These are phyloP conservation scores for Osedax fenrisi DNA, from an alignment of 2,888 invertebrate genomes.

Conservation along the genomic window DNA sequence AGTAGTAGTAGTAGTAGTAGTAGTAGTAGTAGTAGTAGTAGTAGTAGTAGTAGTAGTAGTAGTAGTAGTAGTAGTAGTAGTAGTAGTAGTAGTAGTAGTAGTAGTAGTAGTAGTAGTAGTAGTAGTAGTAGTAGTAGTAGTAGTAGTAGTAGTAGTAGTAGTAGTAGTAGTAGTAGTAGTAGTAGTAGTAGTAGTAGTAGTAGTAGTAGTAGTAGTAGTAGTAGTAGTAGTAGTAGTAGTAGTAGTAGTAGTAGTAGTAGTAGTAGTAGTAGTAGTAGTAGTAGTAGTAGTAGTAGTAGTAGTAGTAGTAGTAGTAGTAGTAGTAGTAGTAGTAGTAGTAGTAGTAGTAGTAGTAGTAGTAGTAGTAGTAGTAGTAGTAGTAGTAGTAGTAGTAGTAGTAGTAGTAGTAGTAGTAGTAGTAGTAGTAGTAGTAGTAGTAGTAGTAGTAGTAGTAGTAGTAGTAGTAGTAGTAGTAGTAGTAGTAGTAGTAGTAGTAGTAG, in stretches of 20 bases:
- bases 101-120: neutral
- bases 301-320: neutral
- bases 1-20: neutral
- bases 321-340: neutral
- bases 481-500: neutral
- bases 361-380: conserved; percentile 5
- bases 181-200: neutral
- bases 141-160: neutral
- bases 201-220: neutral
- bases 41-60: neutral
- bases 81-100: neutral
- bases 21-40: neutral
- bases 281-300: neutral
- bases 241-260: neutral
- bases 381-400: conserved; percentile 7
- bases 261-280: neutral
- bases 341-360: conserved; percentile 3
- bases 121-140: neutral
- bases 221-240: neutral
- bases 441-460: conserved; percentile 5
- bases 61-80: neutral
- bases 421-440: conserved; percentile 3
- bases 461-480: conserved; percentile 7
- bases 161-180: neutral
- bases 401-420: neutral